A percentile compares a stretch with the other conserved stretches of the same genome.
These are phyloP conservation scores for Onychostoma macrolepis DNA, from an alignment of 2,113 vertebrate species.

Conservation along the genomic window DNA sequence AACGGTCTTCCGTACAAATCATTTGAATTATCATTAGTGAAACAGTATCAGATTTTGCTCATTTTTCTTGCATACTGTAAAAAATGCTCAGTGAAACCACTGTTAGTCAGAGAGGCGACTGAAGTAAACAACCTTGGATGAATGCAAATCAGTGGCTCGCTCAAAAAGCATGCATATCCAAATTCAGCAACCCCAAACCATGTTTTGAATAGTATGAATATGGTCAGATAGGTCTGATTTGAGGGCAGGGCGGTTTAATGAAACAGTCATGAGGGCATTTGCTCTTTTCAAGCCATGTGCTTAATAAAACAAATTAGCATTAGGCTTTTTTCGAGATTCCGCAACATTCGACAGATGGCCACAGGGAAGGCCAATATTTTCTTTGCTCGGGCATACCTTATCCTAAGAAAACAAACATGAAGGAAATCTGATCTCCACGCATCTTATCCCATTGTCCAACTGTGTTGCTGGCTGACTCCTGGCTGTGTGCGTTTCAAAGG, in stretches of 20 bases:
- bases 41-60: neutral
- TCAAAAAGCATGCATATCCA: conserved; percentile 27
- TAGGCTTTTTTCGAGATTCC: conserved; percentile 65
- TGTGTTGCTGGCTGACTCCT: conserved; percentile 52
- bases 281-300: conserved; percentile 45
- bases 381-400: conserved; percentile 76
- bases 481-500: conserved; percentile 55
- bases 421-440: conserved; percentile 78
- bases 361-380: conserved; percentile 73
- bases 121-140: neutral
- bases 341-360: conserved; percentile 68
- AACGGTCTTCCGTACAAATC: neutral
- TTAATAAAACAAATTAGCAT: conserved; percentile 59
- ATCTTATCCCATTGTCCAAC: conserved; percentile 72
- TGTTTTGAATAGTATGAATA: conserved; percentile 38
- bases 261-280: conserved; percentile 41
- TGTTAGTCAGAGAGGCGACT: neutral
- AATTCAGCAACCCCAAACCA: conserved; percentile 9
- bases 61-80: neutral
- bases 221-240: conserved; percentile 37
- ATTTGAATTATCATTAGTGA: neutral
- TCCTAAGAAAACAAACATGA: conserved; percentile 78
- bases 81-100: neutral
- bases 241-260: conserved; percentile 33
- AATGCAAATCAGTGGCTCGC: conserved; percentile 34